Base-by-base conservation (phyloP, 2,888 invertebrate genomes). In the Cepaea hortensis region DNA sequence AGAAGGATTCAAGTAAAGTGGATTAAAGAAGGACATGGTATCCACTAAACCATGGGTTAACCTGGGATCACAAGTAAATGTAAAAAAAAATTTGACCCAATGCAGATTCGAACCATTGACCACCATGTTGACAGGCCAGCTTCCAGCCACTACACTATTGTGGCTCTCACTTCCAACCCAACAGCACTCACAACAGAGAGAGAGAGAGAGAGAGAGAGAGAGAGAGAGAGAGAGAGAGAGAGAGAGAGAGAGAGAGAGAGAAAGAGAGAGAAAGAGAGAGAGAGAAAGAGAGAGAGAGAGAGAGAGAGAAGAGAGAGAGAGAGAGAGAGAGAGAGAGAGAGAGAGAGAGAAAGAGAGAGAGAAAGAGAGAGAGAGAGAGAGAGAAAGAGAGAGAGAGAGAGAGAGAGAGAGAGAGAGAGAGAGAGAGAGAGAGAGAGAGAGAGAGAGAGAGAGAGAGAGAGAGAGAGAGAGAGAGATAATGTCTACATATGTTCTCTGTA, bases 181-280 rank as follows among this genome's bases (percentile, higher is more conserved):
- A 65, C 18, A 65, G 18, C 18, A 65, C 65, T 15, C 65, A 65
- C 15, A 20, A 20, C 82, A 46, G 70, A 82, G 70, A 18, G 15
- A 82, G 68, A 46, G 55, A 81, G 65, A 62, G 65, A 81, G 65
- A 81, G 55, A 81, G 81, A 81, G 81, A 81, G 81, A 81, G 81
- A 81, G 81, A 55, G 55, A 81, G 81, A 81, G 55, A 81, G 81
- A 81, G 81, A 81, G 81, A 81, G 81, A 81, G 81, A 81, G 81
- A 81, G 81, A 81, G 81, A 81, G 81, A 82, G 82, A 18, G 65
- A 18, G 48, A 46, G 68, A 23, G 35, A 61, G 35, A 35, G 35
- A 35, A 1, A 35, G 35, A 35, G 35, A 35, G 35, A 35, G 35
- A 35, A 1, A 35, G 35, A 35, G 35, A 35, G 35, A 35, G 35